Conservation (phyloP, 2,888 invertebrate species). For the Diachrysia chrysitis region DNA sequence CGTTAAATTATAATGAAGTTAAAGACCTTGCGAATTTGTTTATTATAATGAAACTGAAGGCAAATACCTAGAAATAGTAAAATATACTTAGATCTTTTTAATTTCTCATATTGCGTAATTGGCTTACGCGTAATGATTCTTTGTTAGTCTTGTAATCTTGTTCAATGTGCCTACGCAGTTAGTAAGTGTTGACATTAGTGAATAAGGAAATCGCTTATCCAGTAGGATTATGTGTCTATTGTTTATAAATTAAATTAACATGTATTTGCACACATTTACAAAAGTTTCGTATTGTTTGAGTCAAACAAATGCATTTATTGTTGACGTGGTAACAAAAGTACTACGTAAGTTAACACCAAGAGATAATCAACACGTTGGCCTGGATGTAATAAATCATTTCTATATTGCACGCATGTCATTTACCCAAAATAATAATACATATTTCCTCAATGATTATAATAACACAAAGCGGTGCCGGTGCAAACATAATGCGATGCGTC, state of each 20-base stretch:
- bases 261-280: neutral
- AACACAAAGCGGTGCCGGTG: conserved; percentile 59
- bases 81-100: neutral
- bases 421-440: conserved; percentile 54
- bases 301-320: conserved; percentile 1
- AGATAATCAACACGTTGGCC: conserved; percentile 39
- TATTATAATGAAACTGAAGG: neutral
- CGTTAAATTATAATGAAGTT: conserved; percentile 3
- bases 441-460: conserved; percentile 64
- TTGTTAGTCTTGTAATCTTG: neutral
- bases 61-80: neutral
- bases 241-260: neutral
- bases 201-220: neutral
- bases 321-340: conserved; percentile 2
- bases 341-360: conserved; percentile 1
- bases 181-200: neutral
- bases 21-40: neutral
- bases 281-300: neutral
- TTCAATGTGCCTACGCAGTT: neutral
- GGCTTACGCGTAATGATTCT: neutral
- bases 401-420: conserved; percentile 46
- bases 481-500: conserved; percentile 65
- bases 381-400: conserved; percentile 48
- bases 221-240: neutral
- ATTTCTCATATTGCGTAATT: neutral